Evolutionary conservation across 1,140 invertebrate genomes (phyloP).

Genomic region (Neomicropteryx cornuta): DNA sequence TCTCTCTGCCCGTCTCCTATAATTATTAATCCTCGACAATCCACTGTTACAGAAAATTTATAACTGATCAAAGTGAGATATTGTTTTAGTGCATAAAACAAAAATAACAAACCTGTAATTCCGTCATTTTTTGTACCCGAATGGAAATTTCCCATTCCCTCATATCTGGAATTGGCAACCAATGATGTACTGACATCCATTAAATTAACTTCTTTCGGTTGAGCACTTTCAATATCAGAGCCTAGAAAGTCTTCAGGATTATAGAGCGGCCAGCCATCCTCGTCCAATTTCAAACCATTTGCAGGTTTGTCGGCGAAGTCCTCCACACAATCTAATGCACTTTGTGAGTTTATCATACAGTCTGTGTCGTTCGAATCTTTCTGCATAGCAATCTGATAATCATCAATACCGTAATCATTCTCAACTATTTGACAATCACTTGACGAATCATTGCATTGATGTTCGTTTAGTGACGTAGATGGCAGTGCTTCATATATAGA

Average conservation of each 20-base stretch:
- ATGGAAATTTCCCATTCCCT: constrained; percentile 48
- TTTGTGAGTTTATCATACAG: constrained; percentile 8
- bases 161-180: constrained; percentile 18
- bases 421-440: constrained; percentile 14
- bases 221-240: constrained; percentile 8
- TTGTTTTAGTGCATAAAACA: no score
- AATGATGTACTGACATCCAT: constrained; percentile 19
- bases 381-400: constrained; percentile 21
- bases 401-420: constrained; percentile 13
- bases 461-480: no score
- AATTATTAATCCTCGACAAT: no score
- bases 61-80: no score
- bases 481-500: constrained; percentile 12
- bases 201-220: constrained; percentile 17
- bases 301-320: constrained; percentile 19
- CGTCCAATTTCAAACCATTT: constrained; percentile 19
- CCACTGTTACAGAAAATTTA: no score
- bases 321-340: constrained; percentile 13
- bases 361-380: constrained; percentile 16
- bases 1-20: no score
- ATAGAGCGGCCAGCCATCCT: constrained; percentile 34
- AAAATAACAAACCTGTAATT: constrained; percentile 38
- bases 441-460: no score
- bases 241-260: constrained; percentile 29
- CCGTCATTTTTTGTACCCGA: constrained; percentile 67